Base-by-base conservation (phyloP, 2,113 vertebrate genomes). In the Herpetotheres cachinnans region DNA sequence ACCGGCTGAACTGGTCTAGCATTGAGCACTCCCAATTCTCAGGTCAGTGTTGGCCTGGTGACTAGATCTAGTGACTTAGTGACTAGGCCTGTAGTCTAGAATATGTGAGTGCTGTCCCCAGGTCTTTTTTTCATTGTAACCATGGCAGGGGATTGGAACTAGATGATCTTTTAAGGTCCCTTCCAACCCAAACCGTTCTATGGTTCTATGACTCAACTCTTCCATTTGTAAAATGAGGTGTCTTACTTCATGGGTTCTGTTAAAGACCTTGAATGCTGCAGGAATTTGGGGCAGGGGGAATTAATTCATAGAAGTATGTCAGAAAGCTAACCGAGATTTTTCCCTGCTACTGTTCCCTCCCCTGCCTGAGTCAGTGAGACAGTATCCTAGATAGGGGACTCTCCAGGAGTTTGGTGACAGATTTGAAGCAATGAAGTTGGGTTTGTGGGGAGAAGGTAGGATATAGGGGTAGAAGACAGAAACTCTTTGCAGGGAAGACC, bases 11-110 rank as follows among this genome's bases (percentile, higher is more conserved):
- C 97, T 99, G 99, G 99, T 99, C 99, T 63, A 99, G 98, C 97
- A 99, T 99, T 67, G 99, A 99, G 93, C 98, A 99, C 95, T 98
- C 99, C 67, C 98, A 98, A 69, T 98, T 99, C 96, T 99, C 99
- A 98, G 99, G 99, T 99, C 61, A 96, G 98, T 98, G 46, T 38
- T 84, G 69, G 69, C 42, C 67, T 56, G 47, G 58, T 61, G 63
- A 29, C 36, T 26, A 42, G 44, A 16, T 61, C 34, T 71, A 54
- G 30, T 82, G 61, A 69, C 42, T 62, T 49, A 47, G 3, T 83
- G 86, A 30, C 49, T 34, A 11, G 71, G 42, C 30, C 77, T 91
- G 24, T 65, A 72, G 50, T 54, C 36, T 66, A 50, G 40, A 72
- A 67, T 14, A 47, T 26, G 20, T 1, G 14, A 71, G 25, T 44